Conservation (phyloP, 2,113 vertebrate genomes). For the Saguinus midas region DNA sequence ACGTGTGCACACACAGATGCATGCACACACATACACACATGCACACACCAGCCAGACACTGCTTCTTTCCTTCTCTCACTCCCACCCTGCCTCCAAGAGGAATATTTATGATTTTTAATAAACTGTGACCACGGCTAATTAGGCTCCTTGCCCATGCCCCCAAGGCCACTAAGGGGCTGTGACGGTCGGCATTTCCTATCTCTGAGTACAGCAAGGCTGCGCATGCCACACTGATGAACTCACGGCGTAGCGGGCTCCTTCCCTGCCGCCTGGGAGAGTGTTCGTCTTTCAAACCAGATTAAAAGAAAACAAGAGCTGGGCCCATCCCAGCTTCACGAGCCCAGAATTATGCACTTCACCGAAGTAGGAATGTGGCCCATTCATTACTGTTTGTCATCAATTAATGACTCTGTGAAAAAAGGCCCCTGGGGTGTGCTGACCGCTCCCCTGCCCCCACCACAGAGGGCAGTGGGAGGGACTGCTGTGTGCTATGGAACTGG, state of each 20-base stretch:
- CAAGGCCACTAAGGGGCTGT: not conserved
- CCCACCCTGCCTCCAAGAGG: conserved; percentile 59
- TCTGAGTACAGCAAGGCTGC: not conserved
- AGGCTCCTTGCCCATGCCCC: conserved; percentile 76
- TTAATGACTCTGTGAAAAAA: conserved; percentile 39
- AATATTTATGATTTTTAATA: conserved; percentile 86
- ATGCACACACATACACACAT: not conserved
- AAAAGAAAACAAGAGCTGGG: conserved; percentile 56
- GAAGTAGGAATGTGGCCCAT: conserved; percentile 1
- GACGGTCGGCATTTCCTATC: conserved; percentile 54
- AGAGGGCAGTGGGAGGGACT: not conserved
- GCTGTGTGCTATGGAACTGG: not conserved
- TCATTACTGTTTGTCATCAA: not conserved
- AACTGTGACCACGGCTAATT: conserved; percentile 80
- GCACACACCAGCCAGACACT: conserved; percentile 52
- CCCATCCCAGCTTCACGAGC: not conserved
- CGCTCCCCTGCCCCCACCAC: too few species aligned
- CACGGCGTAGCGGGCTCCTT: fast-evolving
- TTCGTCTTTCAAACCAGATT: conserved; percentile 9
- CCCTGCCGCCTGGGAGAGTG: not conserved
- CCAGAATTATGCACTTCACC: not conserved
- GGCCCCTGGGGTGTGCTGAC: not conserved
- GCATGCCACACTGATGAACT: conserved; percentile 45
- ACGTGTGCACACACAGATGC: not conserved
- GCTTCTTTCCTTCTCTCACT: conserved; percentile 40